Base-by-base conservation (phyloP, 2,888 invertebrate genomes). In the Acrocyrtus sp. region DNA sequence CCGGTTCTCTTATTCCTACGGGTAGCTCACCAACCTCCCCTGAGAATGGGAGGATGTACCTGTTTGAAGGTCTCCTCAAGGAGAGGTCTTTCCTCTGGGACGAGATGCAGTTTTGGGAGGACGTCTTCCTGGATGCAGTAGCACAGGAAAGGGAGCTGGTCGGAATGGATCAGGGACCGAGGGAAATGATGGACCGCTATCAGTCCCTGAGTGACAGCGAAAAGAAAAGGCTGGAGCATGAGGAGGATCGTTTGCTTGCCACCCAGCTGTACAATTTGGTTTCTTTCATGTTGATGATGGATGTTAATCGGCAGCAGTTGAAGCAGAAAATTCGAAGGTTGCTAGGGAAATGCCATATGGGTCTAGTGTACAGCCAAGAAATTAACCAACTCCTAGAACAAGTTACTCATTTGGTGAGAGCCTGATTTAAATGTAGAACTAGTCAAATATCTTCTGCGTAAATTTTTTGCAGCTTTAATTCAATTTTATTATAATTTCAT, bases 31-130 rank as follows among this genome's bases (percentile, higher is more conserved):
- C 94, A n/a, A 92, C 93, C 0, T 96, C 95, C 65, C 95, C 96
- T 0, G 96, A 96, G 79, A 90, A 92, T 24, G 91, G 92, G 0
- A 88, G 96, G 77, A 94, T 94, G 0, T 98, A 98, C 83, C 86
- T 98, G 8, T 98, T 95, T 84, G 96, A 98, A 86, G 95, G 96
- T 53, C 39, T 81, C 29, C 17, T 80, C 39, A 95, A 95, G 84
- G 94, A 95, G 77, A 86, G 96, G 79, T 92, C 94, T 1, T 89
- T 90, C 66, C 86, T 99, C 29, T 99, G 98, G 98, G 98, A 98
- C 85, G 96, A 98, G 87, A 95, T 96, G 94, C 96, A 96, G 83
- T 99, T 99, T 85, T 99, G 99, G 99, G 99, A 99, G 84, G 98
- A 99, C 84, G 94, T 96, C 0, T 99, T 99, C 84, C 87, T 98